These are phyloP conservation scores for Plectropomus leopardus DNA, from an alignment of 2,113 vertebrate genomes.

Conservation along the genomic window DNA sequence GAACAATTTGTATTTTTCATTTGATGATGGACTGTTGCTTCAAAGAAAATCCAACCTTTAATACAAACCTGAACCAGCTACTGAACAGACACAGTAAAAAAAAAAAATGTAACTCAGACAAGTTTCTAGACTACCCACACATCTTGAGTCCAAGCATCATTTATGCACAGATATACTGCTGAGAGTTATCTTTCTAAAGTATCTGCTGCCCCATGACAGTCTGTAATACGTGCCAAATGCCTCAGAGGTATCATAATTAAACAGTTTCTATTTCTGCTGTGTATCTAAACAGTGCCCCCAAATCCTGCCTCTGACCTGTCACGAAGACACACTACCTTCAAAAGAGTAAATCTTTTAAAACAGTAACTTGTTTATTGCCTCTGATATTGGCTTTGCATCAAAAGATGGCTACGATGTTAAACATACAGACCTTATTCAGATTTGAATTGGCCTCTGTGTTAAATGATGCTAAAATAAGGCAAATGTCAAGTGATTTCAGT, in stretches of 20 bases:
- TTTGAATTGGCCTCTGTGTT: slow-evolving; percentile 1
- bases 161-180: slow-evolving; percentile 9
- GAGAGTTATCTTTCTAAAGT: neutral
- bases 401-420: neutral
- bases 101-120: neutral
- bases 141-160: slow-evolving; percentile 10
- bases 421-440: neutral
- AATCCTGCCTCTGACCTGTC: slow-evolving; percentile 31
- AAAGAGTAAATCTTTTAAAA: neutral
- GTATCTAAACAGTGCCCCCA: slow-evolving; percentile 27
- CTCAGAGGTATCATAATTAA: slow-evolving; percentile 1
- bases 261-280: slow-evolving; percentile 21
- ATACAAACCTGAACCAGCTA: neutral
- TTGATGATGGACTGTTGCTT: too few relatives aligned
- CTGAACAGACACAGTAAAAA: neutral
- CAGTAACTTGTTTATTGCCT: neutral
- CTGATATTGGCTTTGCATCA: neutral
- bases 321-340: neutral
- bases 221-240: neutral
- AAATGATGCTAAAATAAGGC: slow-evolving; percentile 9
- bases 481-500: neutral
- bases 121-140: neutral
- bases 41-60: neutral
- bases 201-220: slow-evolving; percentile 6
- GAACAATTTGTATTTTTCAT: too few relatives aligned